Base-by-base conservation (phyloP, 2,888 invertebrate genomes). In the Coleophora flavipennella region DNA sequence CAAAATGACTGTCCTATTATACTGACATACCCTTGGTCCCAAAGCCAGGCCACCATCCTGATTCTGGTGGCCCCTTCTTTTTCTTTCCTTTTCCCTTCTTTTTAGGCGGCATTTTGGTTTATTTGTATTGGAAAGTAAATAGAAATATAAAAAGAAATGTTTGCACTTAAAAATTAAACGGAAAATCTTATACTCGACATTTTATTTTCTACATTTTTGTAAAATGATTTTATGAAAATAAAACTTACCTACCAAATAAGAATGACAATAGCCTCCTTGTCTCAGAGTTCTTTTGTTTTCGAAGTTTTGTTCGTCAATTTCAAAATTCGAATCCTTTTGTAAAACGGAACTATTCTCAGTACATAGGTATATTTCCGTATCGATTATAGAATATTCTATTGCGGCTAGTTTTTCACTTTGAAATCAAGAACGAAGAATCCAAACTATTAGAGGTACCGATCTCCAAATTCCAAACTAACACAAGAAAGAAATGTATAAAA, bases 41-140 rank as follows among this genome's bases (percentile, higher is more conserved):
- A 46, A 81, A 72, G 27, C 83, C 81, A 13, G 84, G 81, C 72
- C 57, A 67, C 83, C 84, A 83, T 68, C 83, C 84, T 62, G 84
- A 81, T 45, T 81, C 80, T 8, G 79, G 71, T 2, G 71, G 68
- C 31, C 71, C 73, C 50, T 81, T 79, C 49, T 66, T 72, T 38
- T 54, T 60, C 44, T 61, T 62, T 51, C 57, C 53, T 20, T 20
- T 20, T 51, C 57, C 53, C 53, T 66, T 67, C 40, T 59, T 64
- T 62, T 78, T 80, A 38, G 65, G 69, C 34, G 62, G 62, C 83
- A 81, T 81, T 69, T 51, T 63, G 37, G 26, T 42, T 49, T 50
- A 40, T 42, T 46, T 42, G 39, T 36, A 38, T 42, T 46, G 33
- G 35, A 33, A 34, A 43, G 41, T 44, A 45, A 40, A 7, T 29